phyloP scores from a whole-genome alignment of 1,140 invertebrate genomes.

The Lanistes nyassanus region DNA sequence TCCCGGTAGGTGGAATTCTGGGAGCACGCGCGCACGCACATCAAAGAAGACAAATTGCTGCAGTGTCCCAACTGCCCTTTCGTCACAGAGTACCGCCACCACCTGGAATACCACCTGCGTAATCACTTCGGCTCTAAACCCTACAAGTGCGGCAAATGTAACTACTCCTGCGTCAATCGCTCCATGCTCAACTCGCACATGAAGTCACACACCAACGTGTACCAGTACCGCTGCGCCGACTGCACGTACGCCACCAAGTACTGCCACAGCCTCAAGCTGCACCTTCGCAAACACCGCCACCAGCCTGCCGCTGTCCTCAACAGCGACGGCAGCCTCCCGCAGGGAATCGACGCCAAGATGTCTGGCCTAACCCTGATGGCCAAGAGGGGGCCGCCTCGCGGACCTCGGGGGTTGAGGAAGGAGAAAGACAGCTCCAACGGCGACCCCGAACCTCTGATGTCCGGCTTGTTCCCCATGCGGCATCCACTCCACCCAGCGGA shows the following conservation, averaged over 20 bases:
- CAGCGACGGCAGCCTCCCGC: conserved; percentile 63
- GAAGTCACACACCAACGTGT: conserved; percentile 97
- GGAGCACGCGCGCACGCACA: conserved; percentile 88
- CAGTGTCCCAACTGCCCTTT: conserved; percentile 94
- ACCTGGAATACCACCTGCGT: conserved; percentile 93
- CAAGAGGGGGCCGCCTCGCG: conserved; percentile 62
- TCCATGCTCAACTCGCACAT: conserved; percentile 99
- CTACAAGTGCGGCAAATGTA: conserved; percentile 87
- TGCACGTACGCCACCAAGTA: conserved; percentile 99
- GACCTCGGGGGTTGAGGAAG: conserved; percentile 60
- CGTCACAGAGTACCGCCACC: conserved; percentile 99
- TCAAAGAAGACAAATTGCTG: conserved; percentile 91
- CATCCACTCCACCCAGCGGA: conserved; percentile 19
- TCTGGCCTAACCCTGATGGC: conserved; percentile 57
- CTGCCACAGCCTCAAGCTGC: conserved; percentile 95
- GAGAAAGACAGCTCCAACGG: conserved; percentile 42
- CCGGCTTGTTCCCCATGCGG: conserved; percentile 36
- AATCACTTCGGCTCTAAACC: conserved; percentile 97
- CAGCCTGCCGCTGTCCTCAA: conserved; percentile 69
- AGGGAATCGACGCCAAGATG: conserved; percentile 55
- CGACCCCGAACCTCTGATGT: conserved; percentile 20
- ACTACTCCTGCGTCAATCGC: conserved; percentile 90
- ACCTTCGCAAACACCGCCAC: conserved; percentile 92
- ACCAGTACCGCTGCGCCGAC: conserved; percentile 94
- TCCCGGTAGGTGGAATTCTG: conserved; percentile 81